Evolutionary conservation across 2,888 invertebrate species (phyloP).

Genomic region (Macropis europaea): DNA sequence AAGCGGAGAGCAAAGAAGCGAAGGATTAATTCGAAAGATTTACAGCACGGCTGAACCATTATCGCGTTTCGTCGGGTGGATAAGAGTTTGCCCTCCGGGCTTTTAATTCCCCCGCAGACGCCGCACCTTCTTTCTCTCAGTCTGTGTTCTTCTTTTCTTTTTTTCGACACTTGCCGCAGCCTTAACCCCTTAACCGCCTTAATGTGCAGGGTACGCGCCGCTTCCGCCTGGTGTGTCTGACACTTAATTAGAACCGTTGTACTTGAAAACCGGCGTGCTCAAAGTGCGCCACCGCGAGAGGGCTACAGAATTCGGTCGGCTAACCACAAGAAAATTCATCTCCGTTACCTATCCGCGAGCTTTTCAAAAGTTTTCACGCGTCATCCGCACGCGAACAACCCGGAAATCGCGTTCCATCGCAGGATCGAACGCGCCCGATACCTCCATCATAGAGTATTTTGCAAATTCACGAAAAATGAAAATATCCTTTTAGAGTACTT

Average conservation of each 20-base stretch:
- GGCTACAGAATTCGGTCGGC: slow-evolving; percentile 29
- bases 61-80: slow-evolving; percentile 67
- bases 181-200: slow-evolving; percentile 65
- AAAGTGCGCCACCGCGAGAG: slow-evolving; percentile 38
- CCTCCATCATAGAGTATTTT: too few relatives aligned
- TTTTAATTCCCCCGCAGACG: slow-evolving; percentile 62
- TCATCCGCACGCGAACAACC: too few relatives aligned
- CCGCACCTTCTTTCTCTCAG: slow-evolving; percentile 46
- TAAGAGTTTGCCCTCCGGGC: slow-evolving; percentile 62
- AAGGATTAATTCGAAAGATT: slow-evolving; percentile 67
- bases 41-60: slow-evolving; percentile 63
- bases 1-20: slow-evolving; percentile 26
- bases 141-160: slow-evolving; percentile 19
- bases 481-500: too few relatives aligned
- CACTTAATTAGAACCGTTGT: slow-evolving; percentile 64
- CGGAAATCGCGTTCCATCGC: too few relatives aligned
- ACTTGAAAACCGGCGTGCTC: slow-evolving; percentile 53
- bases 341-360: background rate
- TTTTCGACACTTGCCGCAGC: slow-evolving; percentile 56
- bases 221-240: slow-evolving; percentile 61
- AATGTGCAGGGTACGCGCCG: slow-evolving; percentile 60
- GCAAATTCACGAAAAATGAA: too few relatives aligned
- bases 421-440: background rate
- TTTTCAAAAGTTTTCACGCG: slow-evolving; percentile 63
- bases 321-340: slow-evolving; percentile 43